Conservation (phyloP, 2,797 vertebrate genomes). For the Tapirus indicus region DNA sequence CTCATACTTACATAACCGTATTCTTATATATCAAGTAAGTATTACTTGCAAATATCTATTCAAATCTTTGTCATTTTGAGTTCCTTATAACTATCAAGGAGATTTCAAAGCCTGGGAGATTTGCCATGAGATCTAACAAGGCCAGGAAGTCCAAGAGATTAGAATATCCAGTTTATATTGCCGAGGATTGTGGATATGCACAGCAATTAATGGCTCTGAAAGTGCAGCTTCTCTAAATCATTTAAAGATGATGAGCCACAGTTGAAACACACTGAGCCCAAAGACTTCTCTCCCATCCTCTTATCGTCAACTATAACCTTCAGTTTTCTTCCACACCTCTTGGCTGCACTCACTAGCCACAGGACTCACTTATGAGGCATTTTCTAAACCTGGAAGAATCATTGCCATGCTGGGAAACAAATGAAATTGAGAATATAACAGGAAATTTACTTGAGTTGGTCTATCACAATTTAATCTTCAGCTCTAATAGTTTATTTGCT, state of each 20-base stretch:
- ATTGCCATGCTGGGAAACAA: constrained; percentile 27
- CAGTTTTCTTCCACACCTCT: background rate
- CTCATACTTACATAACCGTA: background rate
- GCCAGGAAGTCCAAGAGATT: background rate
- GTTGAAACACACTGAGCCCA: background rate
- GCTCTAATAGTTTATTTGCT: constrained; percentile 78
- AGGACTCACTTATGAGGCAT: background rate
- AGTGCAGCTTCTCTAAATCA: background rate
- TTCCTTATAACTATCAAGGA: background rate
- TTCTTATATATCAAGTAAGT: background rate
- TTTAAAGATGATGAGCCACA: background rate
- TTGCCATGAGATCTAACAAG: background rate
- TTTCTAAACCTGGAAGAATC: constrained; percentile 31
- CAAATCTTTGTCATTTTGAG: background rate
- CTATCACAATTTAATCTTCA: constrained; percentile 75
- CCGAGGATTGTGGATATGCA: background rate
- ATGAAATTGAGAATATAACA: constrained; percentile 45
- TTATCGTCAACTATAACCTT: background rate
- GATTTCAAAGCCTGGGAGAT: background rate
- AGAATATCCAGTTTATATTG: background rate
- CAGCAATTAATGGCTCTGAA: background rate
- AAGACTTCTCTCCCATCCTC: background rate
- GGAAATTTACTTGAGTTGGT: constrained; percentile 57
- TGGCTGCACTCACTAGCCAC: background rate
- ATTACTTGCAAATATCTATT: background rate